phyloP scores from a whole-genome alignment of 2,888 invertebrate species.

The Lissocephala sabroskyi region DNA sequence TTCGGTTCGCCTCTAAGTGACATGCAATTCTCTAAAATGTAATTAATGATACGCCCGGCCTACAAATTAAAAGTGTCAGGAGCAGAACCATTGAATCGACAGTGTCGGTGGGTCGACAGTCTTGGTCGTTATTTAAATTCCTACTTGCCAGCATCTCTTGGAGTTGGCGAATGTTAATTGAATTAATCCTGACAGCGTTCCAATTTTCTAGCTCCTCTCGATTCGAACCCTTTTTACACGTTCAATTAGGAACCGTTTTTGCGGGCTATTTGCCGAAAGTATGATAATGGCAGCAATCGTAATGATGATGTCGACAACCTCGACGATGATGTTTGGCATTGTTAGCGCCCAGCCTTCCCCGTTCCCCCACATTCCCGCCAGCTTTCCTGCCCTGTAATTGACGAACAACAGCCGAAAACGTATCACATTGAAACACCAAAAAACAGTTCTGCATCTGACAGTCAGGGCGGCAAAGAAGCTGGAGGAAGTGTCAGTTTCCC shows the following conservation, averaged over 20 bases:
- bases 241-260: constrained; percentile 58
- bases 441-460: background rate
- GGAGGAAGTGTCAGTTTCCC: no score
- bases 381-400: background rate
- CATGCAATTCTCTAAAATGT: constrained; percentile 52
- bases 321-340: background rate
- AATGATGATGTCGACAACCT: constrained; percentile 22
- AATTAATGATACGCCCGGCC: constrained; percentile 62
- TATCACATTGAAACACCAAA: constrained; percentile 2
- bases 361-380: background rate
- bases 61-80: constrained; percentile 60
- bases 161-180: constrained; percentile 56
- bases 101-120: no score
- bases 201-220: constrained; percentile 25
- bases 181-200: constrained; percentile 51
- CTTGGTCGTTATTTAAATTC: background rate
- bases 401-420: background rate
- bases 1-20: constrained; percentile 26
- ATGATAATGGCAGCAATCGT: constrained; percentile 24
- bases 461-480: background rate
- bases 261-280: constrained; percentile 53
- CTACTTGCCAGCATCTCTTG: no score
- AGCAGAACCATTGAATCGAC: constrained; percentile 27
- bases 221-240: constrained; percentile 47
- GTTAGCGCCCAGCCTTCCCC: no score